Conservation (phyloP, 2,113 vertebrate species). For the Lipotes vexillifer region DNA sequence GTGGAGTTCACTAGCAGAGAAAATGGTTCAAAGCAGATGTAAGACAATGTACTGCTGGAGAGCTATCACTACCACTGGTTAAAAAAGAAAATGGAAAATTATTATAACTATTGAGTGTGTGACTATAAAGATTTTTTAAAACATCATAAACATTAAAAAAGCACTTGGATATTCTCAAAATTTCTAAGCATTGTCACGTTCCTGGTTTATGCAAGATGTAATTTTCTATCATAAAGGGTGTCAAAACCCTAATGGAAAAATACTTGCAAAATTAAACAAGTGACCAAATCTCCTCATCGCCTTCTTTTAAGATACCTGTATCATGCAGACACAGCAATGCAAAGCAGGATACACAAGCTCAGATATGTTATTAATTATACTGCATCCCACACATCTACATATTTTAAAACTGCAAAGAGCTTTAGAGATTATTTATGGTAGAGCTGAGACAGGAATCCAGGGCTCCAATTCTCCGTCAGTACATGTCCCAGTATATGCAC, state of each 20-base stretch:
- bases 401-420: neutral
- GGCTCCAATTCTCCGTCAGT: neutral
- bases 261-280: neutral
- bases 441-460: neutral
- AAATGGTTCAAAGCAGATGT: neutral
- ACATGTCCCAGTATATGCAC: too few relatives aligned
- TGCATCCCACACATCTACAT: neutral
- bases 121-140: conserved; percentile 17
- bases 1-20: neutral
- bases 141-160: neutral
- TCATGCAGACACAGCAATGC: neutral
- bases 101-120: neutral
- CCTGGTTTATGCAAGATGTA: neutral
- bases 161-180: conserved; percentile 22
- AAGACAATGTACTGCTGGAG: neutral
- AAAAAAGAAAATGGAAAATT: conserved; percentile 2
- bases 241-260: conserved; percentile 26
- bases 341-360: neutral
- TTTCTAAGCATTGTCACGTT: conserved; percentile 8
- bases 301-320: neutral
- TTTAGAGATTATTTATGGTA: neutral
- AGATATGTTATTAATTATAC: neutral
- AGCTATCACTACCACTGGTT: neutral
- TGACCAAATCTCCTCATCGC: neutral
- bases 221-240: neutral